Base-by-base conservation (phyloP, 2,888 invertebrate genomes). In the Ernsta delagoae region DNA sequence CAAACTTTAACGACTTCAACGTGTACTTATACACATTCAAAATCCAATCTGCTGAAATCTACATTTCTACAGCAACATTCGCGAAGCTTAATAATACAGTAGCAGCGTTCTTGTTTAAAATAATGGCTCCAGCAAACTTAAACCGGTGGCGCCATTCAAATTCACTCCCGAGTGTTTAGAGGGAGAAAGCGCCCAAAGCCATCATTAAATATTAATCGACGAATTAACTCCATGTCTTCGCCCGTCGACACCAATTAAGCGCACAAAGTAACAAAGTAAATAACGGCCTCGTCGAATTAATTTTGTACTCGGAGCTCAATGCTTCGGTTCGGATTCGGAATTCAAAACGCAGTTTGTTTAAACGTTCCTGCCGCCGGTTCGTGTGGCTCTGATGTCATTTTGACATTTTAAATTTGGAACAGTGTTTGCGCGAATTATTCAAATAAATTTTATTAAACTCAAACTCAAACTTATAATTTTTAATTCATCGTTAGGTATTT, bases 231-330 rank as follows among this genome's bases (percentile, higher is more conserved):
- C 86, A 80, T 83, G 89, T 90, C 89, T 89, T 90, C 84, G 77
- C 82, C 76, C 82, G 84, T 79, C 84, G 86, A 85, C 89, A 88
- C 88, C 92, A 92, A 92, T 93, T 92, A 92, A 90, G 88, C 87
- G 90, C 79, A 90, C 90, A 92, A 89, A 91, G 90, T 90, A 87
- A 75, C 86, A 89, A 79, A 85, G 92, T 92, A 92, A 92, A 92
- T 92, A 92, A 89, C 83, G 81, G 80, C 79, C 78, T 75, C 78
- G 79, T 71, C 80, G 85, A 88, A 91, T 92, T 92, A 91, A 92
- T 91, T 92, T 88, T 89, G 89, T 87, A 69, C 63, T 63, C 59
- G 12, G 11, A 85, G 78, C 75, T 78, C 75, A 75, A 73, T 74
- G 81, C 82, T 84, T 81, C 78, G 77, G 76, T 84, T 81, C 78